Evolutionary conservation across 1,140 invertebrate species (phyloP), one percentile per base, ranked within the genome.

Genomic region (Drosophila funebris): DNA sequence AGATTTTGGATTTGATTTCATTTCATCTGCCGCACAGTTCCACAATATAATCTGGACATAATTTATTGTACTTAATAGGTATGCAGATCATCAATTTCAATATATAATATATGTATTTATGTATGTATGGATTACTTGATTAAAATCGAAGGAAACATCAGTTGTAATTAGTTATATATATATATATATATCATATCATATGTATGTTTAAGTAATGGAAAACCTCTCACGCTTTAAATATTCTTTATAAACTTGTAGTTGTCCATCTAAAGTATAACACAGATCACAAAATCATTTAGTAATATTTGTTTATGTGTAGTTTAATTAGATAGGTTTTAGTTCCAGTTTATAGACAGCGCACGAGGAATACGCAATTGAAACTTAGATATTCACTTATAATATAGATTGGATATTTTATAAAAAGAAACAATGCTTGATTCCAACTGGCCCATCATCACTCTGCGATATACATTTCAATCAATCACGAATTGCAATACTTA

Each of bases 61-160:
- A 73, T 37, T 83, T 78, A 82, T 82, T 82, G 79, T 82, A 82
- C 79, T 83, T 82, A 82, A 63, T 83, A 67, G 79, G 79, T 82
- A 82, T 80, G 62, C 39, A 71, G 29, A 48, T 66, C 29, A 43
- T 64, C 36, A 54, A 44, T 48, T 54, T 44, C 31, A 18, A 27
- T 24, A 4, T 66, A 57, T 57, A 24, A 29, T 56, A 13, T 54
- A 43, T 54, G 16, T 22, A 54, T 46, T n/a, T 56, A 18, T 58
- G 8, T 61, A 60, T 61, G 22, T 58, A 57, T 67, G 46, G 31
- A 68, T 62, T 57, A 69, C 56, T 46, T 69, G 64, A 67, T 67
- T 46, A 70, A 73, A 68, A 73, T 73, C 46, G 71, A 73, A 69
- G 68, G 74, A 77, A 76, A 78, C 70, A 69, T 73, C 76, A 39